Evolutionary conservation across 2,888 invertebrate genomes (phyloP), one percentile per base, ranked within the genome.

Genomic region (Kryphioiulus occultus): DNA sequence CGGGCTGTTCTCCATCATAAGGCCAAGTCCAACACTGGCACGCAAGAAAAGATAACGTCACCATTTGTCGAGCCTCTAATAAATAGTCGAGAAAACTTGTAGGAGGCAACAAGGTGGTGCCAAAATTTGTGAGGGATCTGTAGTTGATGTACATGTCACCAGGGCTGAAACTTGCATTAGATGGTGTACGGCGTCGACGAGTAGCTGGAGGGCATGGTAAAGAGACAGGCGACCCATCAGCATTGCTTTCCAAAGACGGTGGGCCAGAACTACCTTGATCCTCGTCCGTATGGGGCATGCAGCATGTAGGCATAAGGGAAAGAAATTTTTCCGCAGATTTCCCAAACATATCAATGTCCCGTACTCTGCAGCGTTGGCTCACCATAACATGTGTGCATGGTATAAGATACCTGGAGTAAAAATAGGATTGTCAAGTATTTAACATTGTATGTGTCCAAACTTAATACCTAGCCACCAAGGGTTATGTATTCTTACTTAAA

Each of bases 381-480:
- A 95, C 93, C 95, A 95, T 95, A 35, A 96, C 94, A 92, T 96
- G 96, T 26, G 95, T 94, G 91, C 96, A 96, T 0, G 96, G 96
- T 90, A 95, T 94, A 89, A 99, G 93, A 91, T 97, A 95, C 91
- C 96, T 96, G 89, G 22, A 89, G 87, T 42, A 86, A 85, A 89
- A 88, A 86, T 30, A 32, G 26, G 30, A 30, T 26, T 0, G 4
- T n/a, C 83, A 83, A 30, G 10, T 5, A 17, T n/a, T 30, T 83
- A 4, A 15, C 17, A 5, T n/a, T 39, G 17, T 30, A 78, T 85
- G 10, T 26, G 42, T 85, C 35, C 42, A 39, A 39, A 39, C 0
- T 9, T 4, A 35, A 42, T 19, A 84, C 22, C 15, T 0, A 19
- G 35, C n/a, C 30, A 30, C 30, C 15, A 87, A 87, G 26, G 4